phyloP scores from a whole-genome alignment of 2,113 vertebrate genomes.

The Parus major region DNA sequence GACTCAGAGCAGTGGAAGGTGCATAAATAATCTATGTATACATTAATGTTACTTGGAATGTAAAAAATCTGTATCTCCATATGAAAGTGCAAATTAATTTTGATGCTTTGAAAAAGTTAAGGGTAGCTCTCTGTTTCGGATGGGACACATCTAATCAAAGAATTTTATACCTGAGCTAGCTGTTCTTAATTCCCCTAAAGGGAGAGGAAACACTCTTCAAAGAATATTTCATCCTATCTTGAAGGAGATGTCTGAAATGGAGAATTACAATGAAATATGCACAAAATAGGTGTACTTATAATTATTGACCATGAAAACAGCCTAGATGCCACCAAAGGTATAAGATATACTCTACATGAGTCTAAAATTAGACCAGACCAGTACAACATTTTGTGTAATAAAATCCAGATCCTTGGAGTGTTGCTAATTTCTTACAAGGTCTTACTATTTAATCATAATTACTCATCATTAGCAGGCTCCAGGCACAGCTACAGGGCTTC shows the following conservation, averaged over 20 bases:
- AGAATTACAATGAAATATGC: background rate
- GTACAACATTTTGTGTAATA: background rate
- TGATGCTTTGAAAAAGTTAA: background rate
- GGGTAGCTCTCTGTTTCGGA: background rate
- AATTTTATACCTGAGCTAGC: background rate
- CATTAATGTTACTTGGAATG: background rate
- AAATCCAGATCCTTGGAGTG: background rate
- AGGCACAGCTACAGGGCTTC: background rate
- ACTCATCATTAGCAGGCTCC: background rate
- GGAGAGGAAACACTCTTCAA: background rate
- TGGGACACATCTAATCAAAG: background rate
- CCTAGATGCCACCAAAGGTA: background rate
- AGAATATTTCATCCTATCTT: background rate
- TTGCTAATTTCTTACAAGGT: background rate
- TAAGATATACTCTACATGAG: background rate
- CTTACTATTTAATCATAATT: background rate
- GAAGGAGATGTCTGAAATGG: background rate
- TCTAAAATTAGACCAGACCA: background rate
- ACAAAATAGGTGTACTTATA: background rate
- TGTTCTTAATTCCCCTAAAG: background rate
- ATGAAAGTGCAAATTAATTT: background rate
- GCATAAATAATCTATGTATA: background rate
- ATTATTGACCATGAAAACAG: background rate
- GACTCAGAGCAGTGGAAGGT: background rate
- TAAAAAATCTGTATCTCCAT: background rate